These are phyloP conservation scores for Coracopsis vasa DNA, from an alignment of 2,113 vertebrate species.

Conservation along the genomic window DNA sequence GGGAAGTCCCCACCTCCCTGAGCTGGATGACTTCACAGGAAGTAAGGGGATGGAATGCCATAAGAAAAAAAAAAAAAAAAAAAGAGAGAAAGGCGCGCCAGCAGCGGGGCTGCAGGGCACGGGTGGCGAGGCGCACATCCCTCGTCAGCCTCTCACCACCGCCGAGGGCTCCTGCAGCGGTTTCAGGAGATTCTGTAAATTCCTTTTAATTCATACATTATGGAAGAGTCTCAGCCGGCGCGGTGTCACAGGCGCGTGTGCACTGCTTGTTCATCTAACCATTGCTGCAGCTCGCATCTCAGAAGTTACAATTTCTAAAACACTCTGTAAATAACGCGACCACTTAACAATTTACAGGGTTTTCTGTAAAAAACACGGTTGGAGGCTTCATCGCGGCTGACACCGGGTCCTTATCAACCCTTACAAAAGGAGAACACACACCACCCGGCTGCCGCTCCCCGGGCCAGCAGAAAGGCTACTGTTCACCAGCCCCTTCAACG, in stretches of 20 bases:
- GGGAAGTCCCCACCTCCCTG: conserved; percentile 12
- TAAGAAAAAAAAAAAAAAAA: not conserved
- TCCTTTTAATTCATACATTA: not conserved
- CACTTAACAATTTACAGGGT: fast-evolving
- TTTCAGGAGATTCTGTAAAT: not conserved
- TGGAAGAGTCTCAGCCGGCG: not conserved
- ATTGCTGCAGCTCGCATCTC: not conserved
- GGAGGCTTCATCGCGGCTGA: fast-evolving
- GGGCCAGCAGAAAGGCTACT: not conserved
- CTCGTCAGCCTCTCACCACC: not conserved
- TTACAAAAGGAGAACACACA: fast-evolving
- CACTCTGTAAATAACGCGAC: fast-evolving
- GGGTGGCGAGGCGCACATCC: not conserved
- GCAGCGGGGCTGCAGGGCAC: not conserved
- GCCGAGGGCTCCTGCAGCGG: not conserved
- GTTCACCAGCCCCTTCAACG: not conserved
- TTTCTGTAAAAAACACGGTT: fast-evolving
- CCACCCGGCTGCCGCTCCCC: not conserved
- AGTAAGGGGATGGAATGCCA: not conserved
- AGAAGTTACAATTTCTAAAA: not conserved
- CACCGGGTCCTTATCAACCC: not conserved
- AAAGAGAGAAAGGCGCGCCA: not conserved
- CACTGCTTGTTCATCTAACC: not conserved
- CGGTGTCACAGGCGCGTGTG: not conserved
- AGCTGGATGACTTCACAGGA: conserved; percentile 27